Evolutionary conservation across 2,888 invertebrate genomes (phyloP), one percentile per base, ranked within the genome.

Genomic region (Diaphora mendica): DNA sequence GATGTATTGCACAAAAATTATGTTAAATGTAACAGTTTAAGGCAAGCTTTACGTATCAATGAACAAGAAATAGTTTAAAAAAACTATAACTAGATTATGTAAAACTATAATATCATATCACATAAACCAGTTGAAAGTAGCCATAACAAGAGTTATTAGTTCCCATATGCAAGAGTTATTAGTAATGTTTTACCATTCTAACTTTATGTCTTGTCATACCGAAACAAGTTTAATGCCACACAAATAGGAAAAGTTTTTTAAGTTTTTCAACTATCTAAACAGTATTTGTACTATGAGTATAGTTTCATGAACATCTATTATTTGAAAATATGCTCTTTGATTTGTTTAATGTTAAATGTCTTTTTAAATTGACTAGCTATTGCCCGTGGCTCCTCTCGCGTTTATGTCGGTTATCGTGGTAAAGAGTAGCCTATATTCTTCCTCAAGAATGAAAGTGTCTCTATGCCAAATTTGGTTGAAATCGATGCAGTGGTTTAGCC

Each of bases 241-340:
- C 85, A 86, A 88, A 88, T 87, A 87, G 83, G 82, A 82, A 75
- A 86, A 86, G 86, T 85, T 86, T 78, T n/a, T 82, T 80, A 83
- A 84, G 85, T 88, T 86, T 85, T 82, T 86, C 87, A 88, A 90
- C 89, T 89, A 88, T 79, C 71, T 74, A 78, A 82, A 82, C 86
- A 81, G 76, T 81, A 82, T 82, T 82, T 80, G 77, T n/a, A 51
- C 23, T 20, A 51, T 51, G 71, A 75, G 69, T 64, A 73, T 68
- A 68, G 72, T 72, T 68, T 70, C 70, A 65, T 73, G 77, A 76
- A 79, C 76, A 73, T 79, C 73, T 68, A 73, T 77, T 75, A 76
- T 79, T 81, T 75, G 68, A 70, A 72, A 76, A 79, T 79, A 70
- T 81, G 79, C 71, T 68, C 77, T 68, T 74, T 72, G 77, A 76